Base-by-base conservation (phyloP, 2,797 vertebrate species). In the Dromococcyx pavoninus region DNA sequence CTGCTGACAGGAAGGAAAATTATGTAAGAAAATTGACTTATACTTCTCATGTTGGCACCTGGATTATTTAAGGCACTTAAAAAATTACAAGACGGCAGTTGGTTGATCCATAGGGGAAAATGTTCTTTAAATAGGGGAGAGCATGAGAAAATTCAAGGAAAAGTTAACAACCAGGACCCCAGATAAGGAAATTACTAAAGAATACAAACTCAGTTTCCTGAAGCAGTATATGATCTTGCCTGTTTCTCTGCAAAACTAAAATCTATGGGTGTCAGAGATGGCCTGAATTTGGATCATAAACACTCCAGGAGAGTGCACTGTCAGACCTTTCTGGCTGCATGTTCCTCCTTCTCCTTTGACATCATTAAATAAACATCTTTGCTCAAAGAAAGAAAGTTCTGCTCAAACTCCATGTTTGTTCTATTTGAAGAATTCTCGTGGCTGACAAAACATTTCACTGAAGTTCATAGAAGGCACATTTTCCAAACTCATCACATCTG, bases 121-220 rank as follows among this genome's bases (percentile, higher is more conserved):
- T 27, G n/a, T 83, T 92, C 74, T 80, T 87, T 92, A 87, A 92
- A 92, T 51, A 89, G 15, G 7, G 16, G 28, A 79, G 21, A 93
- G 30, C 46, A 85, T 74, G 58, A 92, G 66, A 91, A 95, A 92
- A 94, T n/a, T 57, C 17, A 87, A 87, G 60, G 22, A 85, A 82
- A 93, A 89, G 11, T 77, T 82, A 95, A 73, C 17, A 96, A 57
- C 10, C 8, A 75, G 56, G 53, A 93, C 64, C 71, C 89, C 37
- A 82, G 65, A 74, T 46, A 57, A 77, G 50, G 71, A 95, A 89
- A 85, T 91, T 28, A 80, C 27, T 89, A 37, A 54, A 43, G 37
- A 85, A 74, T 6, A 71, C 30, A 50, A 73, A 50, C 32, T 75
- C 24, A 17, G 41, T 64, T 78, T 93, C 64, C 91, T 79, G 65